Percentiles rank a stretch among this genome's conserved stretches.
Evolutionary conservation across 2,888 invertebrate genomes (phyloP).

Genomic region (Protodeltote pygarga): DNA sequence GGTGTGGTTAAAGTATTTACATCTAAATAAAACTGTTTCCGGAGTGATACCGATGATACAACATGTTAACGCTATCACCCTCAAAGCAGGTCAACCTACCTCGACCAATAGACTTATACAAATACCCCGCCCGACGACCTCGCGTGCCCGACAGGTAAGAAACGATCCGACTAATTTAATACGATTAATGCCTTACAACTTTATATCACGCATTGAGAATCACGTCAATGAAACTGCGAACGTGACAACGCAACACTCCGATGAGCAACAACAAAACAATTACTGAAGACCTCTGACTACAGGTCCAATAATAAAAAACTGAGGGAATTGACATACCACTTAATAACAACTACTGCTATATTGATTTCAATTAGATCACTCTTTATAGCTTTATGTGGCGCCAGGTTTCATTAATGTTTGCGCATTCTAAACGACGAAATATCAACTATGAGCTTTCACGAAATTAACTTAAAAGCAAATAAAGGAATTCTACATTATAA

Average conservation of each 20-base stretch:
- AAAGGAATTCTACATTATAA: no score
- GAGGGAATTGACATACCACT: conserved; percentile 62
- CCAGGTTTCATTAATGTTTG: conserved; percentile 16
- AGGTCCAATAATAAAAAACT: conserved; percentile 59
- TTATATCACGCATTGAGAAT: conserved; percentile 47
- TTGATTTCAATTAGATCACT: conserved; percentile 63
- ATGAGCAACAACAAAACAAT: conserved; percentile 52
- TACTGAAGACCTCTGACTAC: conserved; percentile 42
- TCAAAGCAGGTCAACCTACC: conserved; percentile 53
- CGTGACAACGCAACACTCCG: conserved; percentile 36
- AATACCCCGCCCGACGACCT: conserved; percentile 54
- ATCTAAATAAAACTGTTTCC: conserved; percentile 33
- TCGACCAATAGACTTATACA: conserved; percentile 53
- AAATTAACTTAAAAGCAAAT: conserved; percentile 16
- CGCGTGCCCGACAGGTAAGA: conserved; percentile 57
- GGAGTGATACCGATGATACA: conserved; percentile 38
- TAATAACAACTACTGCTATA: conserved; percentile 52
- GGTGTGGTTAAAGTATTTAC: conserved; percentile 9
- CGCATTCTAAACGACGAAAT: conserved; percentile 35
- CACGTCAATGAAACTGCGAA: conserved; percentile 26
- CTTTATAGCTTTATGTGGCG: conserved; percentile 42
- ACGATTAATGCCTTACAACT: conserved; percentile 50
- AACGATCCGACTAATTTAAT: conserved; percentile 51
- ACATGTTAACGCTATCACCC: conserved; percentile 33
- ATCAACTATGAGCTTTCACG: conserved; percentile 22